These are phyloP conservation scores for Neolamprologus modestus DNA, from an alignment of 2,113 vertebrate genomes.

Conservation along the genomic window DNA sequence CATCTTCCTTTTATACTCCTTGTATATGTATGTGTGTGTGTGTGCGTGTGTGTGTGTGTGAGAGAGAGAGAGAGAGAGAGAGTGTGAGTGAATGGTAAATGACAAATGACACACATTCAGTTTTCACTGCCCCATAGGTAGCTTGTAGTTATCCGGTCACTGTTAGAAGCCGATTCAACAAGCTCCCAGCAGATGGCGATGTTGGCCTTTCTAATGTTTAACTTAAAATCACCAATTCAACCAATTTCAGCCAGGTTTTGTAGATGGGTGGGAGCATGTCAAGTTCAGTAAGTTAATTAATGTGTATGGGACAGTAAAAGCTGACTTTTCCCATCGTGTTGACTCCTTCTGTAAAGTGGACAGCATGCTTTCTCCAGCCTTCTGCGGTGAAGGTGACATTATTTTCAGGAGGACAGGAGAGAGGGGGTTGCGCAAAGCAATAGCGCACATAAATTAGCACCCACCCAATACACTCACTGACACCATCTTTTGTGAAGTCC, in stretches of 20 bases:
- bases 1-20: background rate
- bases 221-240: background rate
- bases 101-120: background rate
- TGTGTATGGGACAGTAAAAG: background rate
- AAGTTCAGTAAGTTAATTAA: background rate
- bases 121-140: background rate
- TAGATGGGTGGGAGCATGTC: background rate
- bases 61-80: rapidly evolving
- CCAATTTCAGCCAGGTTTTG: background rate
- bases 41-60: background rate
- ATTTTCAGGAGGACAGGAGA: background rate
- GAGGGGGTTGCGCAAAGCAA: background rate
- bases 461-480: conserved; percentile 36
- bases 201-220: background rate
- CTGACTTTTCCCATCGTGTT: background rate
- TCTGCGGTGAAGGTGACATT: background rate
- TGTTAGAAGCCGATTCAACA: background rate
- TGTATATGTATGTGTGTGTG: rapidly evolving
- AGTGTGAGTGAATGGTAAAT: background rate
- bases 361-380: background rate
- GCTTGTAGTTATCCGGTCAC: background rate
- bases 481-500: conserved; percentile 18
- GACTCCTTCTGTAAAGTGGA: background rate
- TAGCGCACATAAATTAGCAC: conserved; percentile 44
- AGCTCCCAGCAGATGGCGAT: background rate